These are phyloP conservation scores for Plodia interpunctella DNA, from an alignment of 1,140 invertebrate genomes.

Conservation along the genomic window DNA sequence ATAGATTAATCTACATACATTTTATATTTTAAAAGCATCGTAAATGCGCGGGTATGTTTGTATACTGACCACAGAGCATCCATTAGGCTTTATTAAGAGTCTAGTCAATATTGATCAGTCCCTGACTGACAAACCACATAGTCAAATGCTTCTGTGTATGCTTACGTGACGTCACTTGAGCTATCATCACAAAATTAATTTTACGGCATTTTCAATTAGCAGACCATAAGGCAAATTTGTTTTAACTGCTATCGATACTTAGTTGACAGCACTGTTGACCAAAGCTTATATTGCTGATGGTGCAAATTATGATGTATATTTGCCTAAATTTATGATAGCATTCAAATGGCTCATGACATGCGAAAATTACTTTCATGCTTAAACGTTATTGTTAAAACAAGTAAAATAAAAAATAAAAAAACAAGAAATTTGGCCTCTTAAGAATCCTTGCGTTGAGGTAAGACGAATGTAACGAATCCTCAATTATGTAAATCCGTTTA, in stretches of 20 bases:
- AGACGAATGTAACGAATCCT: too few relatives aligned
- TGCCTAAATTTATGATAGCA: too few relatives aligned
- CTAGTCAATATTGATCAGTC: conserved; percentile 47
- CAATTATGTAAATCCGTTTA: too few relatives aligned
- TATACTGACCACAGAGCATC: conserved; percentile 35
- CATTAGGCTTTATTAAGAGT: conserved; percentile 68
- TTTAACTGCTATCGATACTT: not conserved
- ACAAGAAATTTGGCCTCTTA: too few relatives aligned
- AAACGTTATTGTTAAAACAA: too few relatives aligned
- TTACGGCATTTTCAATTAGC: not conserved
- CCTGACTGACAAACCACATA: conserved; percentile 40
- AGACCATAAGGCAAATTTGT: not conserved
- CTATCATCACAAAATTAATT: not conserved
- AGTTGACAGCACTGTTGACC: not conserved
- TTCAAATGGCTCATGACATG: too few relatives aligned
- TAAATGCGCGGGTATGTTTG: conserved; percentile 41
- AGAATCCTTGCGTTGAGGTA: too few relatives aligned
- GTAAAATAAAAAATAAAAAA: too few relatives aligned
- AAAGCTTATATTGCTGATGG: too few relatives aligned
- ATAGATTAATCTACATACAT: conserved; percentile 63
- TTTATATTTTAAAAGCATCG: conserved; percentile 52
- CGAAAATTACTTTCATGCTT: too few relatives aligned
- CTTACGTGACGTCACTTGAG: conserved; percentile 24
- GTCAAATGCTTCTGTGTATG: conserved; percentile 44
- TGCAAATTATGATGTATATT: too few relatives aligned